Evolutionary conservation across 2,888 invertebrate species (phyloP).

Genomic region (Hyposoter dolosus): DNA sequence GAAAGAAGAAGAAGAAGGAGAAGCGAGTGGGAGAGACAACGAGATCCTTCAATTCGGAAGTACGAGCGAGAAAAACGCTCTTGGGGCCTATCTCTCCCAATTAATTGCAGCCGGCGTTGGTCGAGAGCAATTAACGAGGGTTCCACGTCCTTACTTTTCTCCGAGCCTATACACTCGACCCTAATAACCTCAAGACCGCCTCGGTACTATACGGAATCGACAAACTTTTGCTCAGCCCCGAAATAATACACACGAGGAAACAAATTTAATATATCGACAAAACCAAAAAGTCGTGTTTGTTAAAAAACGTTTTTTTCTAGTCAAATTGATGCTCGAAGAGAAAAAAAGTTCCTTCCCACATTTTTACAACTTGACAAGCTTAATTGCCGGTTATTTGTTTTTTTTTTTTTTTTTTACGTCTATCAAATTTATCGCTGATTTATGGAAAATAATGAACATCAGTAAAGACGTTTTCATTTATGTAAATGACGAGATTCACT

Average conservation of each 20-base stretch:
- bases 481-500: background rate
- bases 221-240: slow-evolving; percentile 23
- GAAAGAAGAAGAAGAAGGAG: slow-evolving; percentile 5
- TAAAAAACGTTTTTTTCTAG: background rate
- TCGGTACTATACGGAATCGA: slow-evolving; percentile 16
- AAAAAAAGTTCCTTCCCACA: slow-evolving; percentile 6
- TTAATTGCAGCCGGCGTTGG: slow-evolving; percentile 67
- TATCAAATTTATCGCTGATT: background rate
- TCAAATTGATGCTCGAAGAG: background rate
- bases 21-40: slow-evolving; percentile 23
- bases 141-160: slow-evolving; percentile 35
- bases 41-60: background rate
- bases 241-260: background rate
- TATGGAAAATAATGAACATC: background rate
- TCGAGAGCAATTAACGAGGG: slow-evolving; percentile 64
- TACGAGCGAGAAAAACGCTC: slow-evolving; percentile 31
- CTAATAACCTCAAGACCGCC: slow-evolving; percentile 43
- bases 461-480: background rate
- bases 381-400: background rate
- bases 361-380: background rate
- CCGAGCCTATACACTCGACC: slow-evolving; percentile 41
- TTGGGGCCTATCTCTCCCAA: slow-evolving; percentile 51
- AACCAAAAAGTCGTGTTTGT: background rate
- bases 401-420: background rate
- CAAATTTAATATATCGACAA: slow-evolving; percentile 3